A percentile compares a stretch with the other conserved stretches of the same genome.
These are phyloP conservation scores for Brienomyrus longianalis DNA, from an alignment of 2,113 vertebrate genomes.

Conservation along the genomic window DNA sequence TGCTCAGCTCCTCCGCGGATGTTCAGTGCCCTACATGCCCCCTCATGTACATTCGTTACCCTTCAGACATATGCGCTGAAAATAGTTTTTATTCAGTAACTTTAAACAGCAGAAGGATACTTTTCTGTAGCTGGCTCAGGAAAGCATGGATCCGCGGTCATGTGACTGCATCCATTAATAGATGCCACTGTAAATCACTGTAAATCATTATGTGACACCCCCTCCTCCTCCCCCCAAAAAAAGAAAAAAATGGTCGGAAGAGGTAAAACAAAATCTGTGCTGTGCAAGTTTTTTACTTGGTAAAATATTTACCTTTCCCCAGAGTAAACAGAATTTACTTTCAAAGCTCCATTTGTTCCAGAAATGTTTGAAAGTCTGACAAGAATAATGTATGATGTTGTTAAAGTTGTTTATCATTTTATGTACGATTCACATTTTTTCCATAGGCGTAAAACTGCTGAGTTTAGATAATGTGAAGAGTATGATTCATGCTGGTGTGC, in stretches of 20 bases:
- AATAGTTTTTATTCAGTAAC: background rate
- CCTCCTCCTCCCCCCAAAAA: background rate
- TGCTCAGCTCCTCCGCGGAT: constrained; percentile 32
- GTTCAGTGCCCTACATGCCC: constrained; percentile 27
- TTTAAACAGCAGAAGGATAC: background rate
- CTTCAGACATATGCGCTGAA: constrained; percentile 30
- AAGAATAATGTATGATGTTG: constrained; percentile 62
- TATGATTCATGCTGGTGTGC: constrained; percentile 69
- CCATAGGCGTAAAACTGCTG: constrained; percentile 65
- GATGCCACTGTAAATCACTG: background rate
- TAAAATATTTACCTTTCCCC: constrained; percentile 53
- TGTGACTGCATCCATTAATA: constrained; percentile 19
- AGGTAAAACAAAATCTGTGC: constrained; percentile 41
- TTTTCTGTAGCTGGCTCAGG: constrained; percentile 17
- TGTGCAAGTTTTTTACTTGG: constrained; percentile 49
- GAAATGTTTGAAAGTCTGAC: constrained; percentile 69
- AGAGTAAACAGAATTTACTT: constrained; percentile 61
- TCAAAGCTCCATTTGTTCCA: constrained; percentile 51
- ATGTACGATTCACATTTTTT: constrained; percentile 57
- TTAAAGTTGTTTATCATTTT: constrained; percentile 75
- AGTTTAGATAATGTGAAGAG: constrained; percentile 62
- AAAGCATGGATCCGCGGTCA: constrained; percentile 48
- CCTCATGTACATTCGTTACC: background rate
- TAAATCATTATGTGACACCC: constrained; percentile 35
- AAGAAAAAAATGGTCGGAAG: constrained; percentile 38